Percentiles rank a stretch among this genome's conserved stretches.
Conservation (phyloP, 1,140 invertebrate genomes). For the Drusus annulatus region DNA sequence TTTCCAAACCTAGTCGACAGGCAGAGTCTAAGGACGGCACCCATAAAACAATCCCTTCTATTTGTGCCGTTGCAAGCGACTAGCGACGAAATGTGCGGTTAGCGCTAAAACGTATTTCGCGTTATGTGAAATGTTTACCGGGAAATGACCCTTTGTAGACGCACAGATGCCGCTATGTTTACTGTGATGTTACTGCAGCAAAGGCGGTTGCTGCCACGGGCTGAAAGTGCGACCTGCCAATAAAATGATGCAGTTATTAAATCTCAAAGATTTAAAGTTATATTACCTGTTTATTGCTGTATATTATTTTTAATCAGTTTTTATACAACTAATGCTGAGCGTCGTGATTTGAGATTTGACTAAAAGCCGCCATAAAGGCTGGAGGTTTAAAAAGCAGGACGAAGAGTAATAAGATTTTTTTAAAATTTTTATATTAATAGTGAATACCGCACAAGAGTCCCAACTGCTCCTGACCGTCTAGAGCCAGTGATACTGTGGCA, state of each 20-base stretch:
- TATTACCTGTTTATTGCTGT: too few species aligned
- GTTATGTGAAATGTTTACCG: not conserved
- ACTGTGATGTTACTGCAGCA: not conserved
- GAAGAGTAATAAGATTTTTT: too few species aligned
- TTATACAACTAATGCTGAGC: too few species aligned
- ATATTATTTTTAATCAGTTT: too few species aligned
- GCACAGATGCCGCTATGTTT: not conserved
- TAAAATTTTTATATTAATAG: too few species aligned
- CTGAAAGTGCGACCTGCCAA: not conserved
- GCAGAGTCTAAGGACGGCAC: not conserved
- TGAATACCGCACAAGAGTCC: too few species aligned
- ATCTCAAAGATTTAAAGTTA: too few species aligned
- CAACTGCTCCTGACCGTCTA: too few species aligned
- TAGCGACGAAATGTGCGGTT: conserved; percentile 13
- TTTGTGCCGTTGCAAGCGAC: conserved; percentile 1
- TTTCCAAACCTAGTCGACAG: not conserved
- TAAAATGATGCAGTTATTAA: not conserved
- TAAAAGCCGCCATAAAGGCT: too few species aligned
- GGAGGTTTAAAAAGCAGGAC: too few species aligned
- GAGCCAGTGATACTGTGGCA: too few species aligned
- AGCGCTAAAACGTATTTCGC: not conserved
- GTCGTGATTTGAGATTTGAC: too few species aligned
- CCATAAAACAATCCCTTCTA: conserved; percentile 4
- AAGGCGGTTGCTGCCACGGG: not conserved
- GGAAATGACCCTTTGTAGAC: not conserved